Evolutionary conservation across 1,140 invertebrate genomes (phyloP), one percentile per base, ranked within the genome.

Genomic region (Semibalanus balanoides): DNA sequence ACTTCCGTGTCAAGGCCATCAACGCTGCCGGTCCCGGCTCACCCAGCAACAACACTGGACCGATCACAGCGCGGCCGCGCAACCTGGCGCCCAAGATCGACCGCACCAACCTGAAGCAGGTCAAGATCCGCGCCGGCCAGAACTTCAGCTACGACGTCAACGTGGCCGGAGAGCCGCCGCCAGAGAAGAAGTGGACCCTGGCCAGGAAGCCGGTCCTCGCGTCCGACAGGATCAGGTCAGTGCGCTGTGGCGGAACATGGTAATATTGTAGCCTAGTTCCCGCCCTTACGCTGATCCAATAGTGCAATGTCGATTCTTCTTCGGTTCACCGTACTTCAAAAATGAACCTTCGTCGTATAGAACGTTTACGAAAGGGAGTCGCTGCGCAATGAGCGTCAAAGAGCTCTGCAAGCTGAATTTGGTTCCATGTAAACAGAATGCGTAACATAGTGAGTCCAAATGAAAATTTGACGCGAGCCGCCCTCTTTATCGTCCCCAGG

Each of bases 21-120:
- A 98, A 97, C 84, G 91, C 92, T 78, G 95, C 94, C 25, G 96
- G 96, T n/a, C 92, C 91, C 0, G 94, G 96, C 75, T 93, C 95
- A 79, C 91, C 95, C 0, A 95, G 93, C 74, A 90, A 95, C 80
- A 88, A 91, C 78, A 95, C 94, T 30, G 91, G 91, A 77, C 90
- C 92, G 0, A 93, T 97, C 31, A 91, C 92, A 79, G 93, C 94
- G 51, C 97, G 96, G 84, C 92, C 96, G 72, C 88, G 91, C 75
- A 93, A 94, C 81, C 84, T 91, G 80, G 90, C 92, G 78, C 93
- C 93, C 11, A 93, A 90, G 84, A 96, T 96, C 82, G 93, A 96
- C 82, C 88, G 93, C 76, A 92, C 91, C 0, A 93, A 93, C 82
- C 86, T 96, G n/a, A 89, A 90, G 73, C 90, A 92, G 79, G 86